Conservation (phyloP, 2,888 invertebrate species). For the Drosophila niveifrons region DNA sequence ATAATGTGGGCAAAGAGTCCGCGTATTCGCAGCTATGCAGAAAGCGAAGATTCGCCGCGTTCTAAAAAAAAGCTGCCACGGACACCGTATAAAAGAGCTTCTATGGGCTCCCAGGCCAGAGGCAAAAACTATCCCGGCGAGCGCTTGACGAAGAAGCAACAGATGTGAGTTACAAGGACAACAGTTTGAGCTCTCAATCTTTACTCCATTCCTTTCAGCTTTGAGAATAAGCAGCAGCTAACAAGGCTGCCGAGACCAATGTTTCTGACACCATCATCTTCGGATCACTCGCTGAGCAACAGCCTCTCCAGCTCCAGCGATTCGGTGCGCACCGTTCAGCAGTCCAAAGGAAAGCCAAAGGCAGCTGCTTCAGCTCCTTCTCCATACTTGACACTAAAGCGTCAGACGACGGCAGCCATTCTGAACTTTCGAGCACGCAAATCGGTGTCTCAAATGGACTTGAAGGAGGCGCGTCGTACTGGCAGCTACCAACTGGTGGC, state of each 20-base stretch:
- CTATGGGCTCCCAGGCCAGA: slow-evolving; percentile 29
- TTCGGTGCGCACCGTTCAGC: neutral
- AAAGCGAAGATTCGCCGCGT: slow-evolving; percentile 7
- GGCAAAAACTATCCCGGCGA: slow-evolving; percentile 39
- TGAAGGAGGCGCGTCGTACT: slow-evolving; percentile 74
- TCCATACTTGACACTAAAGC: slow-evolving; percentile 60
- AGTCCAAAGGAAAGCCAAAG: neutral
- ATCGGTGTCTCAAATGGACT: slow-evolving; percentile 83
- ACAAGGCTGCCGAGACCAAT: slow-evolving; percentile 46
- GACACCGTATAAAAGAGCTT: slow-evolving; percentile 46
- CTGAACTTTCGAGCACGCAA: slow-evolving; percentile 75
- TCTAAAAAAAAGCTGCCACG: slow-evolving; percentile 51
- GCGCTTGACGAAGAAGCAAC: slow-evolving; percentile 37
- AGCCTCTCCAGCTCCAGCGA: slow-evolving; percentile 28
- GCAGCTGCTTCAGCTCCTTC: neutral
- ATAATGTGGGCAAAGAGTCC: slow-evolving; percentile 55
- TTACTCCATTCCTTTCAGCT: slow-evolving; percentile 23
- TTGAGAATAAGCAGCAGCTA: slow-evolving; percentile 35
- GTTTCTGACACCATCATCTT: slow-evolving; percentile 71
- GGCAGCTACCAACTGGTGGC: slow-evolving; percentile 62
- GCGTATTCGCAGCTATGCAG: slow-evolving; percentile 49
- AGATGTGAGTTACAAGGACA: slow-evolving; percentile 30
- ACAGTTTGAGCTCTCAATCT: neutral
- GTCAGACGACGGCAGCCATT: slow-evolving; percentile 69
- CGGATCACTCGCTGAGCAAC: slow-evolving; percentile 61